A percentile compares a stretch with the other conserved stretches of the same genome.
Conservation (phyloP, 2,888 invertebrate species). For the Aphodius granarius region DNA sequence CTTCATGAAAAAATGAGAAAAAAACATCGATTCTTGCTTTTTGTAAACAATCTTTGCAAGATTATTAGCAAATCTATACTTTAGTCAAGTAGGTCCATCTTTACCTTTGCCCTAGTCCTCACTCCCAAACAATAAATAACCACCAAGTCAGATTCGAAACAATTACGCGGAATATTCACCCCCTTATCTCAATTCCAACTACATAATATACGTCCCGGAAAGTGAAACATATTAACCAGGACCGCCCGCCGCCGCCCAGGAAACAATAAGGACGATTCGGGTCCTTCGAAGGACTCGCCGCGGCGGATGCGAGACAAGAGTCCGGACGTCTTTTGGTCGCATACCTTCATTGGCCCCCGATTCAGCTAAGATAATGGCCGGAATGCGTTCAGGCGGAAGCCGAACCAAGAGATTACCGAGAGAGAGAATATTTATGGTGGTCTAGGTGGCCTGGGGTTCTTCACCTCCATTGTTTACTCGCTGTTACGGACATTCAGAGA, state of each 20-base stretch:
- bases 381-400: conserved; percentile 50
- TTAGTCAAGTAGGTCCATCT: neutral
- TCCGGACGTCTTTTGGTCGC: neutral
- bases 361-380: conserved; percentile 43
- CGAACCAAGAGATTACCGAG: conserved; percentile 53
- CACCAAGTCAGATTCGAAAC: neutral
- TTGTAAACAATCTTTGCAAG: no score
- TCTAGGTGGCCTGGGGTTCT: conserved; percentile 51
- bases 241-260: neutral
- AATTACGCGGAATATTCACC: neutral
- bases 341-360: conserved; percentile 8
- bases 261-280: conserved; percentile 20
- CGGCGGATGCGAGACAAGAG: conserved; percentile 17
- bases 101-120: neutral
- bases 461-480: conserved; percentile 55
- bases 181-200: neutral
- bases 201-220: neutral
- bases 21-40: no score
- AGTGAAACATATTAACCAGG: neutral
- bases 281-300: conserved; percentile 16
- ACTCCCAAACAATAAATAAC: neutral
- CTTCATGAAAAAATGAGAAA: no score
- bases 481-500: conserved; percentile 53
- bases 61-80: neutral
- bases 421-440: conserved; percentile 53